Evolutionary conservation across 2,888 invertebrate species (phyloP), one percentile per base, ranked within the genome.

Genomic region (Apamea epomidion): DNA sequence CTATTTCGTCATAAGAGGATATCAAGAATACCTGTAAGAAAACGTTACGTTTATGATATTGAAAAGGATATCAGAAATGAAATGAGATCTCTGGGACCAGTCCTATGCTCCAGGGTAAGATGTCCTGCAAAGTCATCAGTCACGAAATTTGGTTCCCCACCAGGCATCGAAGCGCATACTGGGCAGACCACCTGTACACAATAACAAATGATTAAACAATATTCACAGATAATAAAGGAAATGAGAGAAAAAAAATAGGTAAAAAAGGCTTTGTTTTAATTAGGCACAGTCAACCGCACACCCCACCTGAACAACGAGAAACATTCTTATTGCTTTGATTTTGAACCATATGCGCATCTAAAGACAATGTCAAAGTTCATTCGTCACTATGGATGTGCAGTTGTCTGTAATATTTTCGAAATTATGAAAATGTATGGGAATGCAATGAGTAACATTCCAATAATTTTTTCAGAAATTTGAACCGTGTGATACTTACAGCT

Each of bases 71-170:
- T 98, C 93, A 99, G 97, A 98, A 99, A 99, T 91, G 99, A 98
- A 95, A 99, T 99, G 93, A 99, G 98, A 97, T 99, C 99, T 95
- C 99, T 97, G 91, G 98, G 98, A 92, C 98, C 98, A 93, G 98
- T 98, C 92, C 99, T 98, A 97, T 99, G 99, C 95, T 99, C 99
- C 90, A 99, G 97, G 85, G 99, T 98, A 93, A 99, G 98, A 97
- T 99, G 99, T 92, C 99, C 99, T 89, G 99, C 98, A 97, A 99
- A 99, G 97, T 99, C 99, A 97, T 99, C 99, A 87, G 99, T 99
- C 96, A 99, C 99, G 94, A 99, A 98, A 97, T 99, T 99, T 84
- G 99, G 99, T 95, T 99, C 99, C 77, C 99, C 99, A 87, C 99
- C 99, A 64, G 99, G 99, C 97, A 99, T 98, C 85, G 99, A 99